A percentile compares a stretch with the other conserved stretches of the same genome.
Conservation (phyloP, 2,797 vertebrate genomes). For the Uromys caudimaculatus region DNA sequence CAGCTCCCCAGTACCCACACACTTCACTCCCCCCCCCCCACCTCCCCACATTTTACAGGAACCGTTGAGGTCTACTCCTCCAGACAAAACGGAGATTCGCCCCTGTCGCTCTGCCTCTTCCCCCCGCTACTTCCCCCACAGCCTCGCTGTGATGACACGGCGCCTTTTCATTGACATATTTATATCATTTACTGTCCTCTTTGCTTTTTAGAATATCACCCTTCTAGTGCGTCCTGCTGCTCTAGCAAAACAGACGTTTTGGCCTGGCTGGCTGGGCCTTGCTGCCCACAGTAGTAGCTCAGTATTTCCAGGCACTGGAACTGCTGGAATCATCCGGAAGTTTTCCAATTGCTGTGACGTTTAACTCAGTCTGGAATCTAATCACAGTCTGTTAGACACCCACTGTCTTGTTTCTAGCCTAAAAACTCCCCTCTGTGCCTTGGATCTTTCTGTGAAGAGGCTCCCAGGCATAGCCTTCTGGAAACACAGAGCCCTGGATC, state of each 20-base stretch:
- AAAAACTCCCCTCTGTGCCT: background rate
- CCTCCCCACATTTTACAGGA: background rate
- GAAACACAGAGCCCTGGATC: background rate
- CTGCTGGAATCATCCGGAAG: no score
- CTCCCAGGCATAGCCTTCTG: background rate
- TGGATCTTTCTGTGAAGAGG: background rate
- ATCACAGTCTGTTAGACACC: background rate
- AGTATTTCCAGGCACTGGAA: background rate
- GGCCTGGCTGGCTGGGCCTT: background rate
- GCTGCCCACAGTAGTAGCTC: no score
- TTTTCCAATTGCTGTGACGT: background rate
- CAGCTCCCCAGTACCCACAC: background rate
- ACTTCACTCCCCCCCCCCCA: background rate
- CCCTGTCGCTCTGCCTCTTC: background rate
- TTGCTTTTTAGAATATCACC: background rate
- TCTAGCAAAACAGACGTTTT: background rate
- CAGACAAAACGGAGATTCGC: background rate
- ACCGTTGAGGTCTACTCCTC: background rate
- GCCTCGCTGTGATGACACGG: background rate
- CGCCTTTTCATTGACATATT: background rate
- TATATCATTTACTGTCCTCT: background rate
- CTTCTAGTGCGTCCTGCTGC: background rate
- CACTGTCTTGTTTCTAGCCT: background rate
- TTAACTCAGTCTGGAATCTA: background rate
- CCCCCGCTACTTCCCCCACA: fast-evolving